These are phyloP conservation scores for Hedychridium roseum DNA, from an alignment of 2,888 invertebrate genomes.

Conservation along the genomic window DNA sequence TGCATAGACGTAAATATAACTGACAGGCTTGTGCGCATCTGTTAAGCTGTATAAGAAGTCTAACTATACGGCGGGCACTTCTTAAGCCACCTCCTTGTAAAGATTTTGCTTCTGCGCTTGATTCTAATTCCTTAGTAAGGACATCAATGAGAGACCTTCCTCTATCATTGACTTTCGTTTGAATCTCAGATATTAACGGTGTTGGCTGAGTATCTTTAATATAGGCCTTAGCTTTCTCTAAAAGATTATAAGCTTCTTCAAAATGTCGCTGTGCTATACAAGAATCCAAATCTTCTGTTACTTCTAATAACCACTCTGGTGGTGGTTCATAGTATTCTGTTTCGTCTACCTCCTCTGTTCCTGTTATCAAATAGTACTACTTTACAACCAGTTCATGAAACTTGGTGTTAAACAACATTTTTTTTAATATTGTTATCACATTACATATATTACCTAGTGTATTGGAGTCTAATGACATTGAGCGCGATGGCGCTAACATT, in stretches of 20 bases:
- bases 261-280: slow-evolving; percentile 95
- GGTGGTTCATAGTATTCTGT: slow-evolving; percentile 51
- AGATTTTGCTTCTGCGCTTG: slow-evolving; percentile 84
- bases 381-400: slow-evolving; percentile 12
- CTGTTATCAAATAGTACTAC: slow-evolving; percentile 13
- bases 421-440: neutral
- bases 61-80: slow-evolving; percentile 83
- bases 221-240: slow-evolving; percentile 74
- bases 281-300: slow-evolving; percentile 94
- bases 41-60: slow-evolving; percentile 81
- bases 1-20: slow-evolving; percentile 82
- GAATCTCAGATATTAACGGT: slow-evolving; percentile 65
- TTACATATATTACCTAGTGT: slow-evolving; percentile 39
- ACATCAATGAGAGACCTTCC: slow-evolving; percentile 84
- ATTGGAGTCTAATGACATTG: slow-evolving; percentile 55
- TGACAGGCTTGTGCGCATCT: slow-evolving; percentile 81
- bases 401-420: slow-evolving; percentile 1
- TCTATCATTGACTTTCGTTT: slow-evolving; percentile 64
- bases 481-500: slow-evolving; percentile 59
- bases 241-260: slow-evolving; percentile 86
- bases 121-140: slow-evolving; percentile 87
- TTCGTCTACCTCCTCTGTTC: slow-evolving; percentile 47
- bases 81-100: slow-evolving; percentile 87
- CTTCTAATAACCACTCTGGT: slow-evolving; percentile 90
- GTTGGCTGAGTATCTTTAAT: slow-evolving; percentile 62